Conservation (phyloP, 1,140 invertebrate genomes). For the Limonius californicus region DNA sequence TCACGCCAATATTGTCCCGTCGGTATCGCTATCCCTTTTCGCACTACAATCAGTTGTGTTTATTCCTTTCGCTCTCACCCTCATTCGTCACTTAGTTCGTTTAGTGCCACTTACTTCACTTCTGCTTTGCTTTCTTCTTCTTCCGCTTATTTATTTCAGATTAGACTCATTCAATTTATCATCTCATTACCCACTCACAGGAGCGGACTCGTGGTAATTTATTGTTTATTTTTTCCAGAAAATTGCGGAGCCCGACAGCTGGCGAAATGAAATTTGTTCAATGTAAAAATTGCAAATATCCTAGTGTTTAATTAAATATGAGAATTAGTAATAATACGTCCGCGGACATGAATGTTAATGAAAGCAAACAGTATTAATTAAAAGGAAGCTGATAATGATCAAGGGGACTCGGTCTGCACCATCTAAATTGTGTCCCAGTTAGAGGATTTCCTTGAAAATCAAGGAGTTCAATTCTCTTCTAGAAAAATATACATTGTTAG, state of each 20-base stretch:
- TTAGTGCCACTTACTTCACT: constrained; percentile 44
- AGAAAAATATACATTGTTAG: too few relatives aligned
- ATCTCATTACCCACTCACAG: constrained; percentile 44
- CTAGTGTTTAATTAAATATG: constrained; percentile 5
- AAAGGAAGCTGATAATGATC: constrained; percentile 28
- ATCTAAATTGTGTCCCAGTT: neutral
- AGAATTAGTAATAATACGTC: constrained; percentile 25
- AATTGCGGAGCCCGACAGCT: neutral
- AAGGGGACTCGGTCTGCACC: constrained; percentile 11
- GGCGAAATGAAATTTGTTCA: neutral
- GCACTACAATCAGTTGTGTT: constrained; percentile 4
- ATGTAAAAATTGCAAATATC: neutral
- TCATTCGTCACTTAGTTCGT: constrained; percentile 45
- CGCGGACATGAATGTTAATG: constrained; percentile 26
- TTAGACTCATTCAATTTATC: constrained; percentile 43
- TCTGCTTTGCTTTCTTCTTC: constrained; percentile 31
- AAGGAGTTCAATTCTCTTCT: too few relatives aligned
- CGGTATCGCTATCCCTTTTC: constrained; percentile 20
- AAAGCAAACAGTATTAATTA: constrained; percentile 27
- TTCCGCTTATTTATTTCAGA: constrained; percentile 46
- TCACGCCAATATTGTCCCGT: constrained; percentile 43
- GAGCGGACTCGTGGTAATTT: neutral
- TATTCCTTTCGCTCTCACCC: constrained; percentile 18
- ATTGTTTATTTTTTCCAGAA: constrained; percentile 3
- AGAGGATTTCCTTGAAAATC: neutral